Percentiles rank a stretch among this genome's conserved stretches.
Conservation (phyloP, 2,888 invertebrate species). For the Zygogramma bicolorata region DNA sequence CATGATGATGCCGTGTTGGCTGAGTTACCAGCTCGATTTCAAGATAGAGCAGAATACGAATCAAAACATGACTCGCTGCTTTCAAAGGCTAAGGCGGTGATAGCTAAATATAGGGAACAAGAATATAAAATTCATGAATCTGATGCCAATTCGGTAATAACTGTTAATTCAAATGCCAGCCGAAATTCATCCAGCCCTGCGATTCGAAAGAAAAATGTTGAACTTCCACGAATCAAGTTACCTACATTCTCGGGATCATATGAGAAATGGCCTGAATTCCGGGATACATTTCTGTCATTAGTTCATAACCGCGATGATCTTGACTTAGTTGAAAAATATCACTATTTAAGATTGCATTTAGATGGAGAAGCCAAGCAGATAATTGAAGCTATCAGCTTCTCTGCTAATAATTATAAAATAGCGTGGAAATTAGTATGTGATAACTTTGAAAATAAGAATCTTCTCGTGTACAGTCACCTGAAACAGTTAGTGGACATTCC, state of each 20-base stretch:
- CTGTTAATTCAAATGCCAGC: no score
- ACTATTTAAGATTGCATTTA: not conserved
- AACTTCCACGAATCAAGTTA: not conserved
- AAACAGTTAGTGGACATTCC: slow-evolving; percentile 2
- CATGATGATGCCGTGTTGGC: no score
- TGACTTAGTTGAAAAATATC: not conserved
- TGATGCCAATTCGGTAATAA: no score
- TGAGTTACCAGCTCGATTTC: no score
- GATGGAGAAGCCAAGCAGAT: not conserved
- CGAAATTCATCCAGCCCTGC: not conserved
- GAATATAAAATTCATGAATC: not conserved
- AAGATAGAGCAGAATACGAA: not conserved
- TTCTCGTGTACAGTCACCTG: not conserved
- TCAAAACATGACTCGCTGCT: not conserved
- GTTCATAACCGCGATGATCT: no score
- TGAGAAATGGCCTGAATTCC: not conserved
- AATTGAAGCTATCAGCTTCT: not conserved
- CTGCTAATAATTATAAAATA: not conserved
- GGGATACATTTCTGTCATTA: not conserved
- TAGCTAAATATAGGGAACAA: not conserved
- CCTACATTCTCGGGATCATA: not conserved
- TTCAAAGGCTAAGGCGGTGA: not conserved
- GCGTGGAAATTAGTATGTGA: no score
- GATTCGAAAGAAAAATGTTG: not conserved
- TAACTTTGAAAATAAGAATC: no score